Evolutionary conservation across 2,888 invertebrate species (phyloP).

Genomic region (Melanotus villosus): DNA sequence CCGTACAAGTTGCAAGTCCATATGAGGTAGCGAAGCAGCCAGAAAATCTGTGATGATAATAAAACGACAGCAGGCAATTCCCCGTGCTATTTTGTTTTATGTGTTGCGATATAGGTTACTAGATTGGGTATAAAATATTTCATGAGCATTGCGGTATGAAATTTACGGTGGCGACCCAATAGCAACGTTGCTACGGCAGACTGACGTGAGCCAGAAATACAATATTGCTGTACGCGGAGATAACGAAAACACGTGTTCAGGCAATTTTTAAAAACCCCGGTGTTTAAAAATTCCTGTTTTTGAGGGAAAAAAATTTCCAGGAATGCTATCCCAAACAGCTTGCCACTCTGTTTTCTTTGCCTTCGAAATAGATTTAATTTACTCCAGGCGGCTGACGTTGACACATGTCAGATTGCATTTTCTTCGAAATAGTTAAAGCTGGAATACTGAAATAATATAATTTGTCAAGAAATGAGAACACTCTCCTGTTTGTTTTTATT

Average conservation of each 20-base stretch:
- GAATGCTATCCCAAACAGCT: too few relatives aligned
- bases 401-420: constrained; percentile 48
- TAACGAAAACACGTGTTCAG: constrained; percentile 32
- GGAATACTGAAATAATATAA: constrained; percentile 46
- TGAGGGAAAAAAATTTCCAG: too few relatives aligned
- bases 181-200: constrained; percentile 29
- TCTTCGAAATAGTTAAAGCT: constrained; percentile 43
- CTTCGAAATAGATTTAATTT: constrained; percentile 45
- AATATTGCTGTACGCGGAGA: constrained; percentile 30
- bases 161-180: constrained; percentile 50
- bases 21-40: constrained; percentile 30
- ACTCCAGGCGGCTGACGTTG: constrained; percentile 43
- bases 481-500: constrained; percentile 38
- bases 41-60: constrained; percentile 50
- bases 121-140: constrained; percentile 59
- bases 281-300: constrained; percentile 33
- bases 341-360: constrained; percentile 43
- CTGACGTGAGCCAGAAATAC: constrained; percentile 44
- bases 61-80: constrained; percentile 56
- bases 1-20: constrained; percentile 29
- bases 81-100: constrained; percentile 57
- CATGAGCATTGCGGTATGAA: constrained; percentile 55
- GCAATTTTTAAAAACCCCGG: constrained; percentile 26
- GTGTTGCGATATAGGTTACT: constrained; percentile 56
- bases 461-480: constrained; percentile 44